A percentile compares a stretch with the other conserved stretches of the same genome.
Evolutionary conservation across 53 echinoderm and acorn worm species (phyloP).

Genomic region (Holothuria scabra): DNA sequence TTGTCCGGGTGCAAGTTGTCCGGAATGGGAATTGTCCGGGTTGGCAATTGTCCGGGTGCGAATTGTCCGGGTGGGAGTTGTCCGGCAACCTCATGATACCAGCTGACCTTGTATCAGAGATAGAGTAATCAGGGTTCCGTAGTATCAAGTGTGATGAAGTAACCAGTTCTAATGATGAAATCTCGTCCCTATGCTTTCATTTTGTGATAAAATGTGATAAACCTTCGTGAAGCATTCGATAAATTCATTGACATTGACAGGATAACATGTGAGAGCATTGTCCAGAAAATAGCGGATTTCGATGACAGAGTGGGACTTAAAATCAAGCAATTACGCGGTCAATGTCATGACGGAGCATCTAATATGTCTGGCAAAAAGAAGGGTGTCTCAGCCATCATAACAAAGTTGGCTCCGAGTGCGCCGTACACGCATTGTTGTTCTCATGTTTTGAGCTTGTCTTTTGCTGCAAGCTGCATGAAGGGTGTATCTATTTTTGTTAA

Average conservation of each 20-base stretch:
- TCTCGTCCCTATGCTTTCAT: conserved; percentile 31
- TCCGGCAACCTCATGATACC: neutral
- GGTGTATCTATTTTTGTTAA: neutral
- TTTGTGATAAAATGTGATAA: conserved; percentile 36
- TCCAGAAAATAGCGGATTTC: conserved; percentile 14
- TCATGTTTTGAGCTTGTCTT: neutral
- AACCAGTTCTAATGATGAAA: conserved; percentile 35
- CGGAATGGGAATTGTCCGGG: no score
- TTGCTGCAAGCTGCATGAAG: neutral
- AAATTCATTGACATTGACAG: conserved; percentile 28
- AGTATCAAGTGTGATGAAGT: conserved; percentile 54
- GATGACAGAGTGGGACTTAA: neutral
- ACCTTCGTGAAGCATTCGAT: conserved; percentile 43
- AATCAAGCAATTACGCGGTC: neutral
- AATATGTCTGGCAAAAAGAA: neutral
- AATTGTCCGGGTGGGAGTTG: no score
- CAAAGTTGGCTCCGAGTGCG: conserved; percentile 24
- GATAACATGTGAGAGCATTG: conserved; percentile 48
- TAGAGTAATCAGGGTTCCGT: neutral
- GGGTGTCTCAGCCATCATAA: conserved; percentile 17
- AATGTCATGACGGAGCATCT: conserved; percentile 22
- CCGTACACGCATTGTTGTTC: conserved; percentile 18
- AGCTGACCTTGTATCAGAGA: neutral
- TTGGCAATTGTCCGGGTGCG: no score
- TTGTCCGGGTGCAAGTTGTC: no score